Evolutionary conservation across 1,140 invertebrate species (phyloP), one percentile per base, ranked within the genome.

Genomic region (Drosophila tani): DNA sequence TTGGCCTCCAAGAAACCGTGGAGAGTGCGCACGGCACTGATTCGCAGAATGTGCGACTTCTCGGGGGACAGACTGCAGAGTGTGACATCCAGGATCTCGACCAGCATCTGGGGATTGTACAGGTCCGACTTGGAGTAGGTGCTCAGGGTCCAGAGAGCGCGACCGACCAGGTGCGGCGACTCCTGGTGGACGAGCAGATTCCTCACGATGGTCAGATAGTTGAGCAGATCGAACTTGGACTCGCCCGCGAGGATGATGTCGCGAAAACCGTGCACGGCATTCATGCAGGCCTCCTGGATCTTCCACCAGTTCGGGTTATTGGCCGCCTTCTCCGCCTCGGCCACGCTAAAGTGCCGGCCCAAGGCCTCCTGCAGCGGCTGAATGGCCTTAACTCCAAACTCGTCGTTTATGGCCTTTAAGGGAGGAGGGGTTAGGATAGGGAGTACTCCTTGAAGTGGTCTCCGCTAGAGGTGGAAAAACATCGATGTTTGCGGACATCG

Each of bases 291-390:
- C 93, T 97, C 96, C 55, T 96, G 95, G 15, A 96, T 93, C 91
- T 97, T 97, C 96, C 96, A 97, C 94, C 95, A 96, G 66, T 95
- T 93, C 8, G 93, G 93, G 81, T 94, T 94, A n/a, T 94, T 93
- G 6, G 93, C 82, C 19, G 92, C 93, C 65, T 93, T 93, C 38
- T 93, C 93, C 2, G 92, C 88, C 63, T 94, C 94, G 38, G 94
- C 94, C 45, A 95, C 94, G 76, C 95, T 94, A 27, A 96, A 93
- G 82, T 97, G 96, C 32, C 94, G 94, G 2, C 94, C 95, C 17
- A 96, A 93, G 2, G 95, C 95, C 70, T 94, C 93, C 83, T 95
- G 95, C 6, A 97, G 83, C 2, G 95, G 94, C 53, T 94, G 93
- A 3, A 95, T 93, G 69, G 94, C 94, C 70, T 95, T 94, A 11